phyloP scores from a whole-genome alignment of 2,797 vertebrate species.

The Enteromius fasciolatus region DNA sequence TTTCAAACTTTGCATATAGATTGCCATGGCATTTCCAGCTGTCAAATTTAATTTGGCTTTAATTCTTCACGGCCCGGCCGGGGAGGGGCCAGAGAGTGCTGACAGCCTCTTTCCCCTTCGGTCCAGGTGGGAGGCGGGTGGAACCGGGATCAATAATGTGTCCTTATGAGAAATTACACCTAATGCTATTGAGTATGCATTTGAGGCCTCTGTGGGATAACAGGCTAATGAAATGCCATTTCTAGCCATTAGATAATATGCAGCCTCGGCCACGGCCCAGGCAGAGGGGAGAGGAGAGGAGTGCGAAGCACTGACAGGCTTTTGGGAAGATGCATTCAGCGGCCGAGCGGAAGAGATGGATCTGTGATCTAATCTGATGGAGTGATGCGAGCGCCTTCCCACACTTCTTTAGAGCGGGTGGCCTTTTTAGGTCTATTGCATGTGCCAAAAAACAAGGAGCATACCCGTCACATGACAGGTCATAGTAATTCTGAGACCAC shows the following conservation, averaged over 20 bases:
- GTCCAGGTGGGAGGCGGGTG: slow-evolving; percentile 82
- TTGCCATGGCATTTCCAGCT: slow-evolving; percentile 95
- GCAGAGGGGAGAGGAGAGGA: slow-evolving; percentile 63
- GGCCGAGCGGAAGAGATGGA: slow-evolving; percentile 79
- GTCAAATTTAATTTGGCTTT: slow-evolving; percentile 99
- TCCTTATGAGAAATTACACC: slow-evolving; percentile 97
- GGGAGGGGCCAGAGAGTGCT: slow-evolving; percentile 85
- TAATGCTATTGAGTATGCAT: slow-evolving; percentile 97
- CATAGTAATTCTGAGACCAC: background rate
- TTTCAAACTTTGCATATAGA: slow-evolving; percentile 95
- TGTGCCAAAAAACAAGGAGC: background rate
- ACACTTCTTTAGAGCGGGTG: slow-evolving; percentile 51
- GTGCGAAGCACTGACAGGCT: slow-evolving; percentile 33
- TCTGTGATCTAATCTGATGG: slow-evolving; percentile 82
- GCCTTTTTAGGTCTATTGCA: slow-evolving; percentile 43
- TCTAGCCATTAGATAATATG: slow-evolving; percentile 88
- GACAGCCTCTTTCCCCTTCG: slow-evolving; percentile 88
- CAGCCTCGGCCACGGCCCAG: slow-evolving; percentile 68
- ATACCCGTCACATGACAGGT: background rate
- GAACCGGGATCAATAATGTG: slow-evolving; percentile 93
- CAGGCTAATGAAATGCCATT: slow-evolving; percentile 98
- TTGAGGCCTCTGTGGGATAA: slow-evolving; percentile 87
- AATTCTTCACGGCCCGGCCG: slow-evolving; percentile 94
- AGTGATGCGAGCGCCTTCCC: slow-evolving; percentile 67
- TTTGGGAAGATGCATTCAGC: slow-evolving; percentile 55